A percentile compares a stretch with the other conserved stretches of the same genome.
Evolutionary conservation across 1,140 invertebrate species (phyloP).

Genomic region (Grapholita molesta): DNA sequence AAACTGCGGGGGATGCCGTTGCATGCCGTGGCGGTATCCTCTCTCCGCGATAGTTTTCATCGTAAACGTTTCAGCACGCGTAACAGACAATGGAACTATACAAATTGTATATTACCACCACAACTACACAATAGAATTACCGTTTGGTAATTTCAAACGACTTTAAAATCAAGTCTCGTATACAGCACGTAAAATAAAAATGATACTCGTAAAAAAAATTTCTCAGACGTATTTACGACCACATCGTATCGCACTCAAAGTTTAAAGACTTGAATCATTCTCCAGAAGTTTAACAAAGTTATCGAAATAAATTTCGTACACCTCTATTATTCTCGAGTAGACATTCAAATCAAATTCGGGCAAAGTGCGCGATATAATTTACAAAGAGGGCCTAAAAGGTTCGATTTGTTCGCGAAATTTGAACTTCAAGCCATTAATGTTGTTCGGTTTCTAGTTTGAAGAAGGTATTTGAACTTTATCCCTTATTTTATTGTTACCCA

Average conservation of each 20-base stretch:
- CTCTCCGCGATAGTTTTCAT: too few species aligned
- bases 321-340: slow-evolving; percentile 9
- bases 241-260: neutral
- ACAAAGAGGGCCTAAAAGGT: slow-evolving; percentile 8
- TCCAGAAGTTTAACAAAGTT: slow-evolving; percentile 3
- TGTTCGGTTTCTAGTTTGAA: neutral
- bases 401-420: slow-evolving; percentile 5
- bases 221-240: neutral
- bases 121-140: too few species aligned
- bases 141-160: too few species aligned
- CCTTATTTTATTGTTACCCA: too few species aligned
- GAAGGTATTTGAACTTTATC: neutral
- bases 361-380: slow-evolving; percentile 8
- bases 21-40: too few species aligned
- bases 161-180: neutral
- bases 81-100: too few species aligned
- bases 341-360: slow-evolving; percentile 7
- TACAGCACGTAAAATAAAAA: neutral
- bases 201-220: neutral
- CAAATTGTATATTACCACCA: too few species aligned
- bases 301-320: slow-evolving; percentile 1
- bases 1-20: too few species aligned
- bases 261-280: neutral
- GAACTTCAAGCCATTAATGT: neutral
- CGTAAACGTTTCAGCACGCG: too few species aligned